These are phyloP conservation scores for Caenorhabditis latens DNA, from an alignment of 1,140 invertebrate genomes.

Conservation along the genomic window DNA sequence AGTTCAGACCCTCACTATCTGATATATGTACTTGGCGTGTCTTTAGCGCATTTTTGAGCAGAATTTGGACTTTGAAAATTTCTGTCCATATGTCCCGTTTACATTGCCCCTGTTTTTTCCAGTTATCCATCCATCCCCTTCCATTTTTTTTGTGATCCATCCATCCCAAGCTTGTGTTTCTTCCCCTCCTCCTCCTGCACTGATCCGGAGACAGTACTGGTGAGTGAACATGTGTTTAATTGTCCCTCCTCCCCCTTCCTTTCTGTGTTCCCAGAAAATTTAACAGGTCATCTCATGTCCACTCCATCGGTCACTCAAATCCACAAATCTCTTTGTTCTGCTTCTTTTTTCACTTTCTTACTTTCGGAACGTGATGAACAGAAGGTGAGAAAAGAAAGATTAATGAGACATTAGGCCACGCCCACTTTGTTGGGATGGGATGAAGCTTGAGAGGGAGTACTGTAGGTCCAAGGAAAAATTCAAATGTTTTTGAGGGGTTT, in stretches of 20 bases:
- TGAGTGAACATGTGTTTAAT: conserved; percentile 37
- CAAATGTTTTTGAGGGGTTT: too few relatives aligned
- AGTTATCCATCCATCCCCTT: too few relatives aligned
- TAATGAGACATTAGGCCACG: background rate
- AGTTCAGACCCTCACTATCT: too few relatives aligned
- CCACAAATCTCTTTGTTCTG: background rate
- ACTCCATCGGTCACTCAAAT: too few relatives aligned
- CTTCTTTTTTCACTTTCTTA: background rate
- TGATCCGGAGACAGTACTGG: background rate
- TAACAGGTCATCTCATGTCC: too few relatives aligned
- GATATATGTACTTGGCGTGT: too few relatives aligned
- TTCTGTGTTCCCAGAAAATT: too few relatives aligned
- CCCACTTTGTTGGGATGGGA: too few relatives aligned
- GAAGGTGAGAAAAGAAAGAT: background rate
- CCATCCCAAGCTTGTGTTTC: background rate
- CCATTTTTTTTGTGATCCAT: background rate
- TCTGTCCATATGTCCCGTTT: background rate
- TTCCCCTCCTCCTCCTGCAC: background rate
- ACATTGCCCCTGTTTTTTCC: too few relatives aligned
- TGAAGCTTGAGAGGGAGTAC: too few relatives aligned
- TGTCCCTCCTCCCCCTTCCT: background rate
- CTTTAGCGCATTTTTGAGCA: background rate
- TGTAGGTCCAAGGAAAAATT: too few relatives aligned
- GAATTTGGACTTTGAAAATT: background rate
- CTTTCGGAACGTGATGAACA: background rate